Evolutionary conservation across 2,888 invertebrate genomes (phyloP), one percentile per base, ranked within the genome.

Genomic region (Colostygia pectinataria): DNA sequence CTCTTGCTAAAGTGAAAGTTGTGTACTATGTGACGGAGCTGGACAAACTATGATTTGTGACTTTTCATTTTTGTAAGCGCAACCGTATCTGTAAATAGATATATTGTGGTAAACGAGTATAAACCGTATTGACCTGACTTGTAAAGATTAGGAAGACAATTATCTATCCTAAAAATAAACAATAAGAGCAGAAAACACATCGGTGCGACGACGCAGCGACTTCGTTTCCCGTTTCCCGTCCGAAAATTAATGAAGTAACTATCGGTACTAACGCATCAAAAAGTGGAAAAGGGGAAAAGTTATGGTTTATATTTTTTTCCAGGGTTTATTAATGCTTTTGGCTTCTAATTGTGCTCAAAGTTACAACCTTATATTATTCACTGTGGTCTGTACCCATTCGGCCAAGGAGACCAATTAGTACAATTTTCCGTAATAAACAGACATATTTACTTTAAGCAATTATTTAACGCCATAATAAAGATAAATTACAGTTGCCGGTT

Each of bases 1-100:
- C 59, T 59, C 55, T 36, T 46, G 48, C 62, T 50, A 52, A 57
- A 64, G 61, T 59, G 63, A 69, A 66, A 69, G 66, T 64, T 60
- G 59, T 57, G 56, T 48, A 55, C 49, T 55, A 47, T 31, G 52
- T 42, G 49, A 54, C 49, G 49, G 33, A 49, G 12, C 12, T 33
- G 38, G 33, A 37, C 31, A 38, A 25, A 28, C 28, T 40, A 34
- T 34, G 23, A 31, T 27, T 25, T 9, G 18, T 33, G 32, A 18
- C 24, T 38, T 36, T 32, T 29, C 20, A 6, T 25, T 20, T 25
- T 34, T 25, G 9, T 14, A 2, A 14, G 14, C 13, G 4, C 12
- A 14, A 34, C 33, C 13, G 3, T 34, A 23, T 7, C 20, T 34
- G 3, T 34, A 23, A 12, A 34, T 8, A 4, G 7, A 4, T 20